These are phyloP conservation scores for Dendrophyllia cribrosa DNA, from an alignment of 64 coral and sea anemone genomes.

Conservation along the genomic window DNA sequence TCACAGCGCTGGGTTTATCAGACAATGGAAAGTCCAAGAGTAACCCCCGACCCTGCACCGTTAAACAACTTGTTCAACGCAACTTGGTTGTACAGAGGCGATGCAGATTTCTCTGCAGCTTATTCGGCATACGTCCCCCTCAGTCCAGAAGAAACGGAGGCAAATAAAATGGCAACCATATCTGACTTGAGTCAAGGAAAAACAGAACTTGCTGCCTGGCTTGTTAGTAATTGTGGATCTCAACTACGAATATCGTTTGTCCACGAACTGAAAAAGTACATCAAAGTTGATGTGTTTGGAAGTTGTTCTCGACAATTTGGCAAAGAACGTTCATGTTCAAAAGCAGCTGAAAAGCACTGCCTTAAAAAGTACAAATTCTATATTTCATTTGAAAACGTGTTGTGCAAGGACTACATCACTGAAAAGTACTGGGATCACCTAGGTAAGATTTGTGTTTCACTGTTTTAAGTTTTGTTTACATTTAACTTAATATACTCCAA, in stretches of 20 bases:
- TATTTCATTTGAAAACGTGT: background rate
- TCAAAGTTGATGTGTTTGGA: constrained; percentile 17
- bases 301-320: background rate
- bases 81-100: constrained; percentile 18
- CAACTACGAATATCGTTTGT: constrained; percentile 2
- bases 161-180: background rate
- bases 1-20: constrained; percentile 22
- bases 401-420: constrained; percentile 14
- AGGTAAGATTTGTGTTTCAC: background rate
- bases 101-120: constrained; percentile 22
- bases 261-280: background rate
- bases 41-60: background rate
- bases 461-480: no score
- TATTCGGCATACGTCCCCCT: constrained; percentile 7
- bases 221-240: constrained; percentile 24
- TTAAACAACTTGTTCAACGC: constrained; percentile 10
- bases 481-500: no score
- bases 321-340: background rate
- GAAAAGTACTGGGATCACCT: constrained; percentile 13
- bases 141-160: background rate
- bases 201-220: constrained; percentile 2
- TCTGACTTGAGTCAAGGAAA: constrained; percentile 5
- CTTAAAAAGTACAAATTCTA: constrained; percentile 28
- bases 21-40: constrained; percentile 8
- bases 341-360: background rate